Conservation (phyloP, 2,888 invertebrate genomes). For the Dicyrtoma fusca region DNA sequence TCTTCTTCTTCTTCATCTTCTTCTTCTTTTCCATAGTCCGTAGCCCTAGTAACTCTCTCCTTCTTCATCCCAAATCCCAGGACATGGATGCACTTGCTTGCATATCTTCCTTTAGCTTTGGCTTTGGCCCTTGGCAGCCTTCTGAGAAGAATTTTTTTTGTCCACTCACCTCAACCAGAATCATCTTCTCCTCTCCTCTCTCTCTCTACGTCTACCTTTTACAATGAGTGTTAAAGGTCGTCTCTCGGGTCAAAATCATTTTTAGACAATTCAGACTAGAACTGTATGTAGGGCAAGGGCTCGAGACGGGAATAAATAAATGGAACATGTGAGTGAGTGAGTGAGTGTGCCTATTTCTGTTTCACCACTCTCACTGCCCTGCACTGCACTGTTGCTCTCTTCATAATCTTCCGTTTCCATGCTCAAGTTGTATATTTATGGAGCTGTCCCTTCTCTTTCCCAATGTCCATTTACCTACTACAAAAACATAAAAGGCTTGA, state of each 20-base stretch:
- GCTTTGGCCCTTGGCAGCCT: constrained; percentile 32
- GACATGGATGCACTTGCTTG: no score
- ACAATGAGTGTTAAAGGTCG: constrained; percentile 39
- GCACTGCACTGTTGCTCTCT: background rate
- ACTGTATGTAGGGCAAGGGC: constrained; percentile 7
- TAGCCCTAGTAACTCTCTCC: no score
- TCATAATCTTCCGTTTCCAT: background rate
- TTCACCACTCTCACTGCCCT: background rate
- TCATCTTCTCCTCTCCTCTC: constrained; percentile 4
- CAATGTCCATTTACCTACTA: constrained; percentile 18
- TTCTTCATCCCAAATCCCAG: no score
- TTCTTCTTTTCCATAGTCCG: constrained; percentile 18
- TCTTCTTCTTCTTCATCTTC: constrained; percentile 15
- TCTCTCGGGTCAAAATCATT: constrained; percentile 37
- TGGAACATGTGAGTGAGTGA: background rate
- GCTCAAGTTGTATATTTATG: no score
- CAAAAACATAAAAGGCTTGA: constrained; percentile 1
- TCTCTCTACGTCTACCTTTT: constrained; percentile 13
- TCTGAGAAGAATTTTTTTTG: constrained; percentile 42
- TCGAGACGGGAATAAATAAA: background rate
- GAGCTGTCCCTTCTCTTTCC: background rate
- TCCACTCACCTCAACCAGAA: constrained; percentile 32
- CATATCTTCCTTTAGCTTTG: no score
- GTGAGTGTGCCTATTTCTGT: constrained; percentile 7
- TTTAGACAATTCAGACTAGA: constrained; percentile 32